Conservation (phyloP, 1,140 invertebrate genomes). For the Ips nitidus region DNA sequence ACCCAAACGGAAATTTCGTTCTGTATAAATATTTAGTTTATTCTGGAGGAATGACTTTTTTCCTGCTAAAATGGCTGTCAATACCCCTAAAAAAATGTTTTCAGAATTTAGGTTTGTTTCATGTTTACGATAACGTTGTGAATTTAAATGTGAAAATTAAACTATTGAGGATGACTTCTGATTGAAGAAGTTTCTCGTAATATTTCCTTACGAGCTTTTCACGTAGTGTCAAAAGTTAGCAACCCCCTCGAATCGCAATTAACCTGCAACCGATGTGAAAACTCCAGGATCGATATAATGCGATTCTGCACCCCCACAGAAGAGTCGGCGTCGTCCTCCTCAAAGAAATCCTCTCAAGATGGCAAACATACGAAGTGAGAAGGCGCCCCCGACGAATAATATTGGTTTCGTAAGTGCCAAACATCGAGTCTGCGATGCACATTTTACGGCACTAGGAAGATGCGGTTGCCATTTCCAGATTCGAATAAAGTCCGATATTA, state of each 20-base stretch:
- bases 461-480: conserved; percentile 24
- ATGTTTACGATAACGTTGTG: too few relatives aligned
- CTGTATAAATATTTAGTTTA: conserved; percentile 7
- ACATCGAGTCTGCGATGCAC: conserved; percentile 36
- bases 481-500: conserved; percentile 27
- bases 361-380: conserved; percentile 27
- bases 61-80: too few relatives aligned
- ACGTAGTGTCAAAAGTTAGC: too few relatives aligned
- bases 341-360: conserved; percentile 21
- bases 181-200: too few relatives aligned
- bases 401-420: conserved; percentile 40
- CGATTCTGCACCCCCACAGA: not conserved
- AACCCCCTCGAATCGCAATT: not conserved
- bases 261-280: too few relatives aligned
- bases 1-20: not conserved
- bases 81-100: too few relatives aligned
- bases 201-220: too few relatives aligned
- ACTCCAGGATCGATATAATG: too few relatives aligned
- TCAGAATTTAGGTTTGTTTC: too few relatives aligned
- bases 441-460: conserved; percentile 31
- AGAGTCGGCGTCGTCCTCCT: not conserved
- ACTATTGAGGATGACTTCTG: too few relatives aligned
- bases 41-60: not conserved
- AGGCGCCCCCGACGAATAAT: conserved; percentile 33
- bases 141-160: too few relatives aligned